Base-by-base conservation (phyloP, 1,140 invertebrate genomes). In the Ceratina australensis region DNA sequence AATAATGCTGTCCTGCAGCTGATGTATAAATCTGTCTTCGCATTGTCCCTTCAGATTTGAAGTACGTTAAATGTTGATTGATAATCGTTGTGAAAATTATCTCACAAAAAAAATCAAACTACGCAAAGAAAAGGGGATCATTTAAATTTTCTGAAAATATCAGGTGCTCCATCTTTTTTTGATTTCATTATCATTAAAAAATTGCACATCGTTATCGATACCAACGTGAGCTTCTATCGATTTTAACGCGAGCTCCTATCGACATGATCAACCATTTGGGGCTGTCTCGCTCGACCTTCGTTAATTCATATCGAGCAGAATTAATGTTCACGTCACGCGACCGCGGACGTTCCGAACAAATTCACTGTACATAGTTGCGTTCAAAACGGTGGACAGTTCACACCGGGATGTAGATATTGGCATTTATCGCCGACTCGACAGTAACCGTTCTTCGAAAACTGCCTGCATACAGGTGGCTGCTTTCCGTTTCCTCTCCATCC, bases 341-440 rank as follows among this genome's bases (percentile, higher is more conserved):
- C 20, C 10, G 24, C 18, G 22, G 12, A 66, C 68, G 28, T n/a
- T 26, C 24, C n/a, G 18, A 54, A 67, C 33, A 47, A 50, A 67
- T 50, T 73, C 22, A 63, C 68, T 63, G 50, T 10, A 1, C 13
- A n/a, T n/a, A 42, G 50, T 26, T 64, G 10, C 8, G 26, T 42
- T 91, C 83, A 92, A 83, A 91, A 92, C 26, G 91, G 92, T 28
- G 93, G 93, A 83, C 93, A 93, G 90, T 95, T 95, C 18, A 94
- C 94, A 76, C 94, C 94, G 26, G 95, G 95, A 93, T 97, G 96
- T 81, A 96, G 90, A 88, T 95, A 97, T 64, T 95, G 94, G 89
- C 96, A 97, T 82, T 95, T 95, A 73, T 96, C 95, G 22, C 95
- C 95, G 86, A 95, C 94, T 69, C 96, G 92, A 90, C 96, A 97